These are phyloP conservation scores for Pseudanteris insignis DNA, from an alignment of 2,888 invertebrate species.

Conservation along the genomic window DNA sequence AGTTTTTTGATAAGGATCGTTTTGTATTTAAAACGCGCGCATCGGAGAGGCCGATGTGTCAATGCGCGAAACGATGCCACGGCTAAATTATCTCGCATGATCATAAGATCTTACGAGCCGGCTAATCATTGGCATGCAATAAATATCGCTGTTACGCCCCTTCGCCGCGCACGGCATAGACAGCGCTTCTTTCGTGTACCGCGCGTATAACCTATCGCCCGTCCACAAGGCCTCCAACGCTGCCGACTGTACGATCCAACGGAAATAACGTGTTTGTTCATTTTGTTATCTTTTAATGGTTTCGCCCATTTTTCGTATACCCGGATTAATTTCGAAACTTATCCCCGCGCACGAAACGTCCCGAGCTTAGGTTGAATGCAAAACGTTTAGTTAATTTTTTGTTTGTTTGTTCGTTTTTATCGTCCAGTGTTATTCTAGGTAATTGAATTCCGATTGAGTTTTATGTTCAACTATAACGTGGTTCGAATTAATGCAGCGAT, in stretches of 20 bases:
- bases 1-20: slow-evolving; percentile 28
- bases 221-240: slow-evolving; percentile 8
- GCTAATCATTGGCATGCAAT: slow-evolving; percentile 43
- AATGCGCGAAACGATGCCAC: slow-evolving; percentile 34
- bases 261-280: slow-evolving; percentile 30
- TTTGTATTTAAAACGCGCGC: slow-evolving; percentile 18
- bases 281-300: slow-evolving; percentile 30
- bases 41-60: slow-evolving; percentile 30
- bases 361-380: too few species aligned
- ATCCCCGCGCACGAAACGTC: slow-evolving; percentile 4
- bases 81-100: slow-evolving; percentile 40
- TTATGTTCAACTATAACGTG: too few species aligned
- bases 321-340: slow-evolving; percentile 16
- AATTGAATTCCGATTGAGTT: too few species aligned
- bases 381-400: neutral
- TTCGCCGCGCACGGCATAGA: slow-evolving; percentile 22
- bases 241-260: slow-evolving; percentile 14
- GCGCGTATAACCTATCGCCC: slow-evolving; percentile 20
- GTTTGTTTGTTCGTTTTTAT: slow-evolving; percentile 4
- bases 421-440: too few species aligned
- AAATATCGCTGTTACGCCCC: slow-evolving; percentile 40
- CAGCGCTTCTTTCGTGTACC: slow-evolving; percentile 24
- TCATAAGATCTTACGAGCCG: slow-evolving; percentile 43
- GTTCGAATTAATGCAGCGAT: too few species aligned
- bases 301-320: slow-evolving; percentile 20